Base-by-base conservation (phyloP, 35 echinoderm and acorn worm species). In the Apostichopus parvimensis region DNA sequence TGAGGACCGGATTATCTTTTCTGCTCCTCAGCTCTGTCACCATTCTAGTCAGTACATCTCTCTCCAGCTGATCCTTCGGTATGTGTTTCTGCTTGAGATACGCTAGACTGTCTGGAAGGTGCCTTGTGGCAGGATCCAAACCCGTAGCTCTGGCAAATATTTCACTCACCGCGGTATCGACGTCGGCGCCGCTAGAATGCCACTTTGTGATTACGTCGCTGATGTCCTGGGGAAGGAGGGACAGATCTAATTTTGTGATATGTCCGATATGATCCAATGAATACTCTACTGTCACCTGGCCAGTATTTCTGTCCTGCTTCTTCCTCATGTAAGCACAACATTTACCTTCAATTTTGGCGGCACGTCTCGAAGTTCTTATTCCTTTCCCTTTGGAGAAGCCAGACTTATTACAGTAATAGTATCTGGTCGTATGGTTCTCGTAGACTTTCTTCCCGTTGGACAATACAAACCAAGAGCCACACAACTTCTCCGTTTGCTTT, bases 231-330 rank as follows among this genome's bases (percentile, higher is more conserved):
- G 80, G 18, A 13, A 83, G 53, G 53, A 83, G 53, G 56, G 80
- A 14, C 53, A 83, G 56, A 20, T 53, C 54, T 28, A 83, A 56
- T 53, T 83, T 83, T 83, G 80, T 83, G 56, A 9, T 14, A 83
- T 83, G 80, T 83, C 80, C 80, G 9, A 83, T 53, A 57, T 83
- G 80, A 83, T 83, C 80, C 53, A 83, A 83, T 8, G 80, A 83
- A 83, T 83, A 83, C 17, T 83, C 80, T 4, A 83, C 56, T 18
- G 80, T 83, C 17, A 83, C 53, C 17, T 20, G 53, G 13, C 80
- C 53, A 55, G 53, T 83, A 56, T 83, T 28, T 56, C 56, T 83
- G 34, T 83, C 80, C 20, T 83, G 52, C 21, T 83, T 83, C 56
- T 83, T 83, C 18, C 53, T 83, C 53, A 83, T 83, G 80, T 83